phyloP scores from a whole-genome alignment of 2,888 invertebrate species.

The Chirona hameri region DNA sequence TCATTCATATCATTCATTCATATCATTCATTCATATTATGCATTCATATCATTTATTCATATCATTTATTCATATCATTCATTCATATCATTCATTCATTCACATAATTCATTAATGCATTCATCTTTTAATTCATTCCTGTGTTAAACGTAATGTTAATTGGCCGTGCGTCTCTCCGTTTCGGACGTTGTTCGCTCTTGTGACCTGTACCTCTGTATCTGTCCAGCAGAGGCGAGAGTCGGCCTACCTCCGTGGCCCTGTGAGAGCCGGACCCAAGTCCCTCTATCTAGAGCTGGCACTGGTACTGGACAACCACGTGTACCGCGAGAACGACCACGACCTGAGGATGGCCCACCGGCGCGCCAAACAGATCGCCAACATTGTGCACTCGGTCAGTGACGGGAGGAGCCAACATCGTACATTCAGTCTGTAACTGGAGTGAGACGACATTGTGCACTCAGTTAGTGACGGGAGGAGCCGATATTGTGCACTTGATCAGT shows the following conservation, averaged over 20 bases:
- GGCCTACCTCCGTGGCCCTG: slow-evolving; percentile 65
- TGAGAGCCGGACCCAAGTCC: slow-evolving; percentile 77
- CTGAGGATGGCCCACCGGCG: slow-evolving; percentile 69
- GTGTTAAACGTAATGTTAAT: neutral
- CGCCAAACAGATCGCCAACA: slow-evolving; percentile 90
- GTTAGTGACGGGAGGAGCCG: too few relatives aligned
- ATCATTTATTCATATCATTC: too few relatives aligned
- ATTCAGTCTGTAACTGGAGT: too few relatives aligned
- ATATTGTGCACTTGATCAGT: neutral
- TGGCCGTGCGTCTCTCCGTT: too few relatives aligned
- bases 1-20: too few relatives aligned
- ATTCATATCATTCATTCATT: too few relatives aligned
- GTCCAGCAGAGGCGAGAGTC: neutral
- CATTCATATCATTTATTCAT: too few relatives aligned
- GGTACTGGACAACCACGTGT: slow-evolving; percentile 84
- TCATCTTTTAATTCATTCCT: neutral
- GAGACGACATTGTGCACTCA: too few relatives aligned
- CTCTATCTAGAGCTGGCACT: slow-evolving; percentile 85
- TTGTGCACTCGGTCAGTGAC: slow-evolving; percentile 96
- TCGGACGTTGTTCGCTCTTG: too few relatives aligned
- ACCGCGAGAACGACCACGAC: slow-evolving; percentile 70
- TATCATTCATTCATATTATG: too few relatives aligned
- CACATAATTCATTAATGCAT: too few relatives aligned
- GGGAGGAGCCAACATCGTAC: slow-evolving; percentile 56
- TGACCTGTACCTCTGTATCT: too few relatives aligned